Evolutionary conservation across 1,140 invertebrate genomes (phyloP).

Genomic region (Parasteatoda tepidariorum): DNA sequence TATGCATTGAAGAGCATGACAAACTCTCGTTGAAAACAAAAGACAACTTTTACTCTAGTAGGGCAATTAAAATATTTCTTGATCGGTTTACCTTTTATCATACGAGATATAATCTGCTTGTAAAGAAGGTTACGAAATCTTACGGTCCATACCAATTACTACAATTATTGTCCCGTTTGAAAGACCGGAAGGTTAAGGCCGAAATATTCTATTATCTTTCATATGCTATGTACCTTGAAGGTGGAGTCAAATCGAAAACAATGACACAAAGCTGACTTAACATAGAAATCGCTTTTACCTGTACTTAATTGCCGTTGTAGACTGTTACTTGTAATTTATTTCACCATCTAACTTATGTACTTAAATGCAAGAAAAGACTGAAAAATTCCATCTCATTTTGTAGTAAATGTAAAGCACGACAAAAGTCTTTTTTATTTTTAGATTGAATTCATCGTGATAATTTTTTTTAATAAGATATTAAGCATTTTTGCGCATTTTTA

Average conservation of each 20-base stretch:
- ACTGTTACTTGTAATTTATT: slow-evolving; percentile 7
- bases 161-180: neutral
- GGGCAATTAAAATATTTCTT: slow-evolving; percentile 14
- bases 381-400: no score
- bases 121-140: slow-evolving; percentile 18
- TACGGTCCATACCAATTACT: neutral
- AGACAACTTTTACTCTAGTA: neutral
- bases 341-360: no score
- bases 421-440: no score
- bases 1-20: no score
- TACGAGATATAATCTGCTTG: slow-evolving; percentile 4
- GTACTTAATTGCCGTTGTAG: slow-evolving; percentile 20
- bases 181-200: slow-evolving; percentile 36
- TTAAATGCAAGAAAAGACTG: no score
- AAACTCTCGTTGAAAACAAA: no score
- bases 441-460: no score
- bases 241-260: slow-evolving; percentile 16
- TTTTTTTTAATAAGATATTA: no score
- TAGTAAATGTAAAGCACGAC: no score
- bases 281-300: neutral
- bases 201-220: slow-evolving; percentile 19
- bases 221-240: neutral
- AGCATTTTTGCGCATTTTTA: no score
- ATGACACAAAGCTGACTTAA: slow-evolving; percentile 9
- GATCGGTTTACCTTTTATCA: neutral